Conservation (phyloP, 2,888 invertebrate genomes). For the Brachynemurus nebulosus region DNA sequence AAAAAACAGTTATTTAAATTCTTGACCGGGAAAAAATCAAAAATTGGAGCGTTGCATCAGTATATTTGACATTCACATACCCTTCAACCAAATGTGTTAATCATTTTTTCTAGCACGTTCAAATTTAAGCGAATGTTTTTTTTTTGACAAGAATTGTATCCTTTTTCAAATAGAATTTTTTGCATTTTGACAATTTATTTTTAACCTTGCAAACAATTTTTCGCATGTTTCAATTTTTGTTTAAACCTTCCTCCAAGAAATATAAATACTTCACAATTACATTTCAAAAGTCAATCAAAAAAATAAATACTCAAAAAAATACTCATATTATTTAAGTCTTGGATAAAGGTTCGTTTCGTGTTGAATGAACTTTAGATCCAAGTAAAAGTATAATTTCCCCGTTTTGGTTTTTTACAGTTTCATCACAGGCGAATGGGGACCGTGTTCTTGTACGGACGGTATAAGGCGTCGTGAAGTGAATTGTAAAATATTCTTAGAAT, state of each 20-base stretch:
- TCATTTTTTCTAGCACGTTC: no score
- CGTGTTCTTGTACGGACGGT: slow-evolving; percentile 88
- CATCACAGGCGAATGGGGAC: slow-evolving; percentile 84
- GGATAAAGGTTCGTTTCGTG: slow-evolving; percentile 3
- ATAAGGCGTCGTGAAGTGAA: slow-evolving; percentile 73
- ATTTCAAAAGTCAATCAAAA: no score
- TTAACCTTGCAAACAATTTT: slow-evolving; percentile 1
- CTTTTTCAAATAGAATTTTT: neutral
- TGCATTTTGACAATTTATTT: neutral
- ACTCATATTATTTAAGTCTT: neutral
- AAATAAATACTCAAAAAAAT: neutral
- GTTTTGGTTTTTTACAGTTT: slow-evolving; percentile 45
- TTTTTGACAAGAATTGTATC: neutral
- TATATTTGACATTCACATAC: no score
- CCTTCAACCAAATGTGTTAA: no score
- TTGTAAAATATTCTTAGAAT: slow-evolving; percentile 89
- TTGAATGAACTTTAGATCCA: neutral
- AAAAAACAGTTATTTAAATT: no score
- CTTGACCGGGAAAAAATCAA: no score
- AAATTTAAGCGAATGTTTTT: neutral
- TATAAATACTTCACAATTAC: neutral
- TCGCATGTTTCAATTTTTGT: neutral
- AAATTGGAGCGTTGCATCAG: no score
- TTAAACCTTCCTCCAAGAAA: neutral
- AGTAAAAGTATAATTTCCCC: neutral